Percentiles rank a stretch among this genome's conserved stretches.
Conservation (phyloP, 2,797 vertebrate species). For the Acipenser ruthenus region DNA sequence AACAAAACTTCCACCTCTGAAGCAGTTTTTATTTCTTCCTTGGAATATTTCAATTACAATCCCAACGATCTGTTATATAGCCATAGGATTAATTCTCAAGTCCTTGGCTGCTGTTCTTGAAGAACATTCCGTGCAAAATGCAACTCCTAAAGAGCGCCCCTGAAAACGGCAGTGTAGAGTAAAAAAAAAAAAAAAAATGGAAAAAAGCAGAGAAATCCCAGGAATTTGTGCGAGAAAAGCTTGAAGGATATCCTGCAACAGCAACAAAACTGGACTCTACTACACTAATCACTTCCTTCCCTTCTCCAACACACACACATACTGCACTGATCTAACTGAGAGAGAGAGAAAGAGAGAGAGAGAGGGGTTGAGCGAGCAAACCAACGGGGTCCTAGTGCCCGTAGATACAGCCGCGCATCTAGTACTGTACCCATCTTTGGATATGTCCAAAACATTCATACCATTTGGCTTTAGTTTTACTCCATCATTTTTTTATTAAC, state of each 20-base stretch:
- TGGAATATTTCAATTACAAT: conserved; percentile 13
- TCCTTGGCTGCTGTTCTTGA: conserved; percentile 31
- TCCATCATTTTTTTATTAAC: too few relatives aligned
- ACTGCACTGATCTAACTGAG: conserved; percentile 45
- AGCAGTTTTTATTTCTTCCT: conserved; percentile 21
- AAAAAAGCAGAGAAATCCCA: conserved; percentile 49
- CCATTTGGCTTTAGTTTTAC: too few relatives aligned
- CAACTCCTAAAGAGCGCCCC: conserved; percentile 33
- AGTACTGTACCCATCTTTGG: too few relatives aligned
- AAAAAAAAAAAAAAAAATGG: conserved; percentile 20
- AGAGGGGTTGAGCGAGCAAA: conserved; percentile 4
- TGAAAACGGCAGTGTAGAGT: conserved; percentile 45
- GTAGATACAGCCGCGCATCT: too few relatives aligned
- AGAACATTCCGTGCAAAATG: conserved; percentile 35
- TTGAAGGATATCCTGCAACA: conserved; percentile 77
- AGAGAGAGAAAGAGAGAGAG: conserved; percentile 36
- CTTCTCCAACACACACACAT: conserved; percentile 51
- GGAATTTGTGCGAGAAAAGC: conserved; percentile 70
- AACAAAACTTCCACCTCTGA: conserved; percentile 28
- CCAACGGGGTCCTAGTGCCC: conserved; percentile 76
- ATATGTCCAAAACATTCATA: too few relatives aligned
- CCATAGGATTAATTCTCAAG: conserved; percentile 3
- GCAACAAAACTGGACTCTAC: conserved; percentile 69
- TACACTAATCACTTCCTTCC: conserved; percentile 77
- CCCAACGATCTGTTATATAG: conserved; percentile 8